phyloP scores from a whole-genome alignment of 2,888 invertebrate genomes.

The Agrotis exclamationis region DNA sequence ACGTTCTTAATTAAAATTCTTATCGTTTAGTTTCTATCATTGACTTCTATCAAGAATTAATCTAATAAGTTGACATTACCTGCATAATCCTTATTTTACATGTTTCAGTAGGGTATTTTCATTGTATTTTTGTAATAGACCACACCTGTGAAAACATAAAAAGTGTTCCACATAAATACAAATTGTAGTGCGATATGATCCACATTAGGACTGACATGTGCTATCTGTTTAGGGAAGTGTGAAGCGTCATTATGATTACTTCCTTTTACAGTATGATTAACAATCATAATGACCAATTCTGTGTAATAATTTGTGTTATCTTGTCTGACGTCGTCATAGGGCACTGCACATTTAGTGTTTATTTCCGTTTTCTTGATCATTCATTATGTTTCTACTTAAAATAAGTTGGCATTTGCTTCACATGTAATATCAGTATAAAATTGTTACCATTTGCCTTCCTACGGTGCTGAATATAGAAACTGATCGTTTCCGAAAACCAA shows the following conservation, averaged over 20 bases:
- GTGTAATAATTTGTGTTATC: constrained; percentile 30
- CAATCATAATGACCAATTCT: constrained; percentile 9
- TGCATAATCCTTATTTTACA: not conserved
- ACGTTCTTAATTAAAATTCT: not conserved
- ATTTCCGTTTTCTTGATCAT: constrained; percentile 11
- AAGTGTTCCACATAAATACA: constrained; percentile 10
- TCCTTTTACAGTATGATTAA: constrained; percentile 15
- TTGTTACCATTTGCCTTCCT: constrained; percentile 10
- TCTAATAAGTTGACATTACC: not conserved
- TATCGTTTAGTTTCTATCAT: not conserved
- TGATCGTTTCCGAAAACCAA: constrained; percentile 45
- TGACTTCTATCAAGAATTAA: not conserved
- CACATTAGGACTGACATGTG: constrained; percentile 6
- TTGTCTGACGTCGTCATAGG: not conserved
- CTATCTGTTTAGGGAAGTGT: constrained; percentile 12
- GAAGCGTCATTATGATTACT: constrained; percentile 5
- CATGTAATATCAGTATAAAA: not conserved
- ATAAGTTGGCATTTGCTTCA: not conserved
- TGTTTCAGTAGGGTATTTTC: constrained; percentile 21
- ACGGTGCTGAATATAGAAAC: constrained; percentile 29
- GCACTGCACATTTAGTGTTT: not conserved
- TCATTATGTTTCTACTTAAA: not conserved
- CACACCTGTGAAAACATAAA: constrained; percentile 50
- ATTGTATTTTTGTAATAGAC: constrained; percentile 1
- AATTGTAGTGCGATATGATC: constrained; percentile 1